phyloP scores from a whole-genome alignment of 2,888 invertebrate genomes.

The Amiota minor region DNA sequence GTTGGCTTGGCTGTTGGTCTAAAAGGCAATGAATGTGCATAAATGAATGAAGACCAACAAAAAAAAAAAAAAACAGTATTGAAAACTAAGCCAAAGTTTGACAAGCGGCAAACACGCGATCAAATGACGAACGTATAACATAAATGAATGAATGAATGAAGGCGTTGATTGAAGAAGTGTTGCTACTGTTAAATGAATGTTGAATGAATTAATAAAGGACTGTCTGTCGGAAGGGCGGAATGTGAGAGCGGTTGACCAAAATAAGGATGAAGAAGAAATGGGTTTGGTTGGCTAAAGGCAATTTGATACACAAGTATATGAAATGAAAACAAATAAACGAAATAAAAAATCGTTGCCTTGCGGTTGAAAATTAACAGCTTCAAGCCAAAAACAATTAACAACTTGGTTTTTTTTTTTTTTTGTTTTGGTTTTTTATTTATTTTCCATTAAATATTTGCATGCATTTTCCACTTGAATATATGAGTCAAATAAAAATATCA shows the following conservation, averaged over 20 bases:
- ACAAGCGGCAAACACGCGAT: slow-evolving; percentile 35
- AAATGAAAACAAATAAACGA: not conserved
- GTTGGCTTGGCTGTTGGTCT: no score
- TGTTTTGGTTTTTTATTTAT: slow-evolving; percentile 59
- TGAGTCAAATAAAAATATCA: not conserved
- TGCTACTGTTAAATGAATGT: not conserved
- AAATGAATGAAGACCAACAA: not conserved
- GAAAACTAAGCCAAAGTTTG: slow-evolving; percentile 35
- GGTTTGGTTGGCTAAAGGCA: slow-evolving; percentile 6
- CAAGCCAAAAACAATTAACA: slow-evolving; percentile 55
- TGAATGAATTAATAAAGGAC: not conserved
- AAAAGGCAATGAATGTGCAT: no score
- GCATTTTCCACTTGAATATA: slow-evolving; percentile 11
- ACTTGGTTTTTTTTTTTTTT: slow-evolving; percentile 58
- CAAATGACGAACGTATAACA: not conserved
- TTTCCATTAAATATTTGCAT: not conserved
- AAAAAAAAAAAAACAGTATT: slow-evolving; percentile 22
- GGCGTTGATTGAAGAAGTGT: slow-evolving; percentile 31
- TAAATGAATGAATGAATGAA: not conserved
- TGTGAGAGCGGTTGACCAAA: not conserved
- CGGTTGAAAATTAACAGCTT: slow-evolving; percentile 17
- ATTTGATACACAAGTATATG: not conserved
- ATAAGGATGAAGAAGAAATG: no score
- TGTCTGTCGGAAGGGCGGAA: not conserved
- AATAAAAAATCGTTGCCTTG: not conserved